Base-by-base conservation (phyloP, 2,797 vertebrate genomes). In the Microtus californicus region DNA sequence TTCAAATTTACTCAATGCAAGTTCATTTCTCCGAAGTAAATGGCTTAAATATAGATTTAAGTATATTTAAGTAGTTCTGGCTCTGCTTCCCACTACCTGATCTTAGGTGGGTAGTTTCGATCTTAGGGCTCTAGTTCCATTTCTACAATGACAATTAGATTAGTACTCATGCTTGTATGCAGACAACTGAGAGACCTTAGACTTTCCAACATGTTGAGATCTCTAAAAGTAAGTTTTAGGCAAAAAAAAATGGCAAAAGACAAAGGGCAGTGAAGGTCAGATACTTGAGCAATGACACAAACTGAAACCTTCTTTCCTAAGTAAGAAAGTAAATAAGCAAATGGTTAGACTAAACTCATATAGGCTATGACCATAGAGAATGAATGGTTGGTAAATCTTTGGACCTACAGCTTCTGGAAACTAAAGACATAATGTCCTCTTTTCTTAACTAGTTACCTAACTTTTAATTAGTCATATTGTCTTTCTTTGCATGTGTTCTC, bases 391-490 rank as follows among this genome's bases (percentile, higher is more conserved):
- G 25, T 9, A 34, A 77, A 71, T 56, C 81, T 37, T 74, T 29
- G 31, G 34, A 89, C 73, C 29, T 43, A 51, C 61, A 31, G 61
- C 34, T 61, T 95, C 45, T 88, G 29, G 76, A 92, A 92, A 21
- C 23, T 54, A 21, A 63, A n/a, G 13, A 23, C n/a, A 43, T 4
- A 61, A 23, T 63, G 67, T 73, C 29, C 65, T 74, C 40, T 92
- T 89, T 89, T 4, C 82, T 81, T 91, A 63, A n/a, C n/a, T 63
- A 61, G 27, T 61, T 86, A 74, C n/a, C 27, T 93, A 59, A 88
- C 56, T 87, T 87, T 37, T 87, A 23, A 21, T 69, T 74, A 93
- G 81, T 91, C 6, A 13, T 6, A 89, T 63, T 17, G 77, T 69
- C 34, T 82, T 93, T 89, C 25, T 90, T 31, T 76, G 83, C 45